Evolutionary conservation across 2,888 invertebrate species (phyloP), one percentile per base, ranked within the genome.

Genomic region (Tupiocoris notatus): DNA sequence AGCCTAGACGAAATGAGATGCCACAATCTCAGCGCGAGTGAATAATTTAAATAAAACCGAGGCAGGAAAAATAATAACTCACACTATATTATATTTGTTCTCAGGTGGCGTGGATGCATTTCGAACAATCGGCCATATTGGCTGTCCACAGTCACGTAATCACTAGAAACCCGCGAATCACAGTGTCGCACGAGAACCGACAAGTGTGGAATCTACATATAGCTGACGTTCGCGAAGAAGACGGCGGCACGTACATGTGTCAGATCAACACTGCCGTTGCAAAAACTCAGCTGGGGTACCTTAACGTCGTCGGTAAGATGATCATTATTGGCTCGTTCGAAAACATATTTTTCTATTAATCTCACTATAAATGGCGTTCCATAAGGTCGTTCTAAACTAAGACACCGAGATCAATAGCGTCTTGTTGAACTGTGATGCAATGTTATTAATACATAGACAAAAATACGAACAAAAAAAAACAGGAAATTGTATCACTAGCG

Each of bases 71-170:
- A 54, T 54, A 54, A 7, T 54, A 7, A 54, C 54, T 54, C 54
- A 54, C 9, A 54, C 16, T 54, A 16, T 54, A 12, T 16, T 12
- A 54, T 16, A 59, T 59, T 64, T 73, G 12, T 65, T 61, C 16
- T n/a, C 22, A 96, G 96, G 95, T 96, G 80, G 96, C 95, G 82
- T 96, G 95, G 96, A 95, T 96, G 92, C 93, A 95, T 85, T 95
- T 93, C 84, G 95, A 95, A 84, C 94, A 94, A 85, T 94, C 94
- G 71, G 95, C 95, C 66, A 95, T 96, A 83, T 85, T 96, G 83
- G 95, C 95, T 63, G 95, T 95, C 70, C 94, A 95, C 86, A 94
- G 93, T 86, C 95, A 95, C 86, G 95, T 96, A 83, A 95, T 96
- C 85, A 95, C 95, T 75, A 89, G 94, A 82, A 95, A 95, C 87